Percentiles rank a stretch among this genome's conserved stretches.
Evolutionary conservation across 2,113 vertebrate genomes (phyloP).

Genomic region (Alethe castanea): DNA sequence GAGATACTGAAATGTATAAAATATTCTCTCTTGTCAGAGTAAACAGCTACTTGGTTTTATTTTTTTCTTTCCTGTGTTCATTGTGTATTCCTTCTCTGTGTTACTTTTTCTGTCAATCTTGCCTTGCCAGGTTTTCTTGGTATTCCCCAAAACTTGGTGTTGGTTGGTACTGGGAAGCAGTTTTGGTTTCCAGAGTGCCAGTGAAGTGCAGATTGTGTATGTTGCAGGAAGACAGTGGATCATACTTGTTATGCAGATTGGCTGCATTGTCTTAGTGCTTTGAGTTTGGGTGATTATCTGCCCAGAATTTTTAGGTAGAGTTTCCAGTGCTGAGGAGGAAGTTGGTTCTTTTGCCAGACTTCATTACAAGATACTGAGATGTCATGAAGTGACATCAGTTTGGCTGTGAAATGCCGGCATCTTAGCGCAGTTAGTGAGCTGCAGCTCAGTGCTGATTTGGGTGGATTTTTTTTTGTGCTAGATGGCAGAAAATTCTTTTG

Average conservation of each 20-base stretch:
- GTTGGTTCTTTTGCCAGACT: not conserved
- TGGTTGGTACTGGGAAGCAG: not conserved
- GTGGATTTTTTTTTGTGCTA: not conserved
- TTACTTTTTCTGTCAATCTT: not conserved
- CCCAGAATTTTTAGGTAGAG: not conserved
- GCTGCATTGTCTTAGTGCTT: not conserved
- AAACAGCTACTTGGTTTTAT: not conserved
- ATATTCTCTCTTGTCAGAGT: not conserved
- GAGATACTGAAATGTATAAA: not conserved
- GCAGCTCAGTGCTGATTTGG: not conserved
- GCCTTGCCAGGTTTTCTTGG: not conserved
- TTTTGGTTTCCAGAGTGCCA: not conserved
- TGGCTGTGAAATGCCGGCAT: not conserved
- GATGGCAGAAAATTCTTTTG: not conserved
- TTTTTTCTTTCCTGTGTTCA: not conserved
- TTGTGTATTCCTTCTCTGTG: not conserved
- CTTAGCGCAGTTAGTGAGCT: not conserved
- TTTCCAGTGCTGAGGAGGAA: not conserved
- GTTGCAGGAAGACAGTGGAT: not conserved
- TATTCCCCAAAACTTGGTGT: not conserved
- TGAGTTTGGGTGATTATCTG: not conserved
- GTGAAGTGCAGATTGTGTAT: not conserved
- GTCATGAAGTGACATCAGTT: not conserved
- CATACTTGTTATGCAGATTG: accelerated
- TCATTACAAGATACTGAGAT: not conserved